Base-by-base conservation (phyloP, 2,797 vertebrate genomes). In the Atherinosoma microstoma region DNA sequence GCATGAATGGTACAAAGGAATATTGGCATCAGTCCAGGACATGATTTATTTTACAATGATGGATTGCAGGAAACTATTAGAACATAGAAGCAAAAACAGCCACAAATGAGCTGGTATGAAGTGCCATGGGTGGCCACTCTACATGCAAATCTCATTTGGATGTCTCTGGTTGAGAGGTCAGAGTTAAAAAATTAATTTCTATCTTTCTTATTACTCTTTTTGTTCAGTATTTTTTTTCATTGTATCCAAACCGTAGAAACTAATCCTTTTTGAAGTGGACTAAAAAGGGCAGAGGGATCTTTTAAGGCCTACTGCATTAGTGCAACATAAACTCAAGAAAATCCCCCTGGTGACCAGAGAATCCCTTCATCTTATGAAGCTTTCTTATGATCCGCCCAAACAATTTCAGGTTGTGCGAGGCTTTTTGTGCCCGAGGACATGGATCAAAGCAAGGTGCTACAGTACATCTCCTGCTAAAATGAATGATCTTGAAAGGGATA, bases 401-500 rank as follows among this genome's bases (percentile, higher is more conserved):
- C 65, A 68, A 80, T 79, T 77, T 79, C 34, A 57, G 45, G 38
- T 81, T 86, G 59, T 79, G 58, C 27, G 34, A 71, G 56, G 45
- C 51, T 68, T 70, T 75, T 53, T 62, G 38, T 73, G 71, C 82
- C 63, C 8, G 54, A 73, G 71, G 83, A 83, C 73, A 76, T 57
- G 40, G 78, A 88, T 86, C 70, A 89, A 90, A 87, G 84, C 67
- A 58, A 83, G 65, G 73, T 74, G 67, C 60, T 80, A 27, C 54
- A n/a, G 70, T 18, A 58, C 75, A 70, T 85, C 81, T 83, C 56
- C 65, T 47, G 67, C 53, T 81, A 47, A 72, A 82, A 81, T 75
- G 73, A 83, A 83, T 73, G 69, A 84, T 82, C 82, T 79, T 75
- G 74, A 85, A 79, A 81, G 67, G 58, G 68, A 82, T 85, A 79